Percentiles rank a stretch among this genome's conserved stretches.
These are phyloP conservation scores for Cavia porcellus DNA, from an alignment of 2,113 vertebrate genomes.

Conservation along the genomic window DNA sequence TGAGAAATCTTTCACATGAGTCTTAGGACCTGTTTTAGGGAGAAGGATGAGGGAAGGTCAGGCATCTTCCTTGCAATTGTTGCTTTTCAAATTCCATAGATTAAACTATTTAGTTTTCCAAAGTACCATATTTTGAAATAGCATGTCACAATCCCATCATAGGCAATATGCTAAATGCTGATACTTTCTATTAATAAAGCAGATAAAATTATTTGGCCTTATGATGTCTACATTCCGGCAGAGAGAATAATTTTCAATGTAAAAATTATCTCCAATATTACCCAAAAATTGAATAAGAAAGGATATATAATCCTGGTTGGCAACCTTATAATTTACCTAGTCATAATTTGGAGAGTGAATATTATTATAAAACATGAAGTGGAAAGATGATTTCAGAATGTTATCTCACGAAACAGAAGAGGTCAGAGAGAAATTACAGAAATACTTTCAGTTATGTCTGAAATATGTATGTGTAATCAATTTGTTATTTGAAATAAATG, in stretches of 20 bases:
- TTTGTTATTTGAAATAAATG: neutral
- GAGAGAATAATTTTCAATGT: slow-evolving; percentile 44
- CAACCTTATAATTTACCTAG: neutral
- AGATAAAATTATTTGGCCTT: neutral
- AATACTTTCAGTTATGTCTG: neutral
- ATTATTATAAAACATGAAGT: slow-evolving; percentile 46
- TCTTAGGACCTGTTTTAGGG: neutral
- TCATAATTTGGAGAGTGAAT: neutral
- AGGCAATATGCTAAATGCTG: neutral
- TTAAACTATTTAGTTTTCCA: neutral
- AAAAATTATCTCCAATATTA: slow-evolving; percentile 26
- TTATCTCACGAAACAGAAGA: neutral
- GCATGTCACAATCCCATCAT: neutral
- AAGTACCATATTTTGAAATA: neutral
- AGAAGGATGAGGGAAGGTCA: neutral
- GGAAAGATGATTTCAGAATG: slow-evolving; percentile 15
- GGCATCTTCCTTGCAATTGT: neutral
- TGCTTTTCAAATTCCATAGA: neutral
- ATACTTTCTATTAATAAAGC: slow-evolving; percentile 23
- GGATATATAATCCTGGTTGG: neutral
- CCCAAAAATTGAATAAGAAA: slow-evolving; percentile 46
- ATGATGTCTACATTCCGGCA: neutral
- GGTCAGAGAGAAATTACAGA: neutral
- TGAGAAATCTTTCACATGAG: neutral
- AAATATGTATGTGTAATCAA: neutral